Evolutionary conservation across 1,140 invertebrate genomes (phyloP), one percentile per base, ranked within the genome.

Genomic region (Eriosoma lanigerum): DNA sequence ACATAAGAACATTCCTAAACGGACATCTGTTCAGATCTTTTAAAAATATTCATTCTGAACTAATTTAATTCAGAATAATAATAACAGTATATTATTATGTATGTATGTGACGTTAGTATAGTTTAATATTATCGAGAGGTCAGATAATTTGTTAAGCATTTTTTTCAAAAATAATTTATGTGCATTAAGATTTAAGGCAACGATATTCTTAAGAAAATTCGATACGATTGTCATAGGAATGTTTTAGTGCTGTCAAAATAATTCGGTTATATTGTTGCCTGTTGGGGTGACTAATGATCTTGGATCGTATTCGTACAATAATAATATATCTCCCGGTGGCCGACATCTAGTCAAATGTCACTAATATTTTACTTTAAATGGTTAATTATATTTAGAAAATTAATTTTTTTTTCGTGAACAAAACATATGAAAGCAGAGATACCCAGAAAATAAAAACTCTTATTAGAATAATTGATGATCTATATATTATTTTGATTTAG

Each of bases 41-140:
- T n/a, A n/a, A 19, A 58, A 24, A 8, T 58, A 76, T 78, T 58
- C 62, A 26, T 50, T 72, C 21, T 24, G 56, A 58, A 60, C 75
- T 78, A 78, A 76, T 24, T 76, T 6, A 62, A 38, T 38, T 38
- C 26, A 26, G 17, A 44, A 26, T 44, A 9, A 62, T 26, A 29
- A 32, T 29, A 62, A n/a, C 19, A n/a, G 15, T 15, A 15, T 19
- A 52, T 38, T 32, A 52, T 21, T 26, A n/a, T 52, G 24, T 72
- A 29, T 21, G 50, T 21, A 19, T 76, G 54, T 44, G 73, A 76
- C 52, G 32, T 38, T 38, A 38, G 32, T 38, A n/a, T n/a, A 38
- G 32, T 73, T n/a, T 13, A 75, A 58, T 58, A 54, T 76, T 76
- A 76, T 76, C 52, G 73, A 38, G 21, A 26, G 75, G 54, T 78